Base-by-base conservation (phyloP, 2,113 vertebrate species). In the Neofelis nebulosa region DNA sequence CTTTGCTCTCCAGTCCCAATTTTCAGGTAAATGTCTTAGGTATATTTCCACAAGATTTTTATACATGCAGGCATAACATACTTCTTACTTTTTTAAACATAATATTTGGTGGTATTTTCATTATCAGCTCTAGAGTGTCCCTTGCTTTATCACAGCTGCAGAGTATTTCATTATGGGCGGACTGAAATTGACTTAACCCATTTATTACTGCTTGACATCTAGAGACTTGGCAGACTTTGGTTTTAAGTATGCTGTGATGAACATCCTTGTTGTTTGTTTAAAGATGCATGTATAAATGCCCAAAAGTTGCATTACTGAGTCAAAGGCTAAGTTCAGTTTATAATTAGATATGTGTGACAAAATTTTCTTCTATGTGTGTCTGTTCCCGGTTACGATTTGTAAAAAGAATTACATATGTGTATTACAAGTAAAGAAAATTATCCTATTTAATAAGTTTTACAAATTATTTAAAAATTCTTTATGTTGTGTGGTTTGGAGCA, bases 191-290 rank as follows among this genome's bases (percentile, higher is more conserved):
- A 61, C 68, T 92, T 57, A 94, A 76, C 16, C 63, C 21, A 52
- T 81, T 71, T 90, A 85, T 71, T 52, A 73, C 15, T 23, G 4
- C 31, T 90, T 87, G 48, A n/a, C 23, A 50, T 87, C 74, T 68
- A 73, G 61, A 85, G 80, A 84, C 80, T 95, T 92, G 90, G 5
- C 16, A 68, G 79, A 74, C 50, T 90, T 97, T 92, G 86, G 13
- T 95, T 95, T 41, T 23, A 29, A 71, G 12, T 78, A 27, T 84
- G 65, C 36, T 69, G 1, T 4, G 76, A 4, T 71, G 7, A 95
- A 29, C 21, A 61, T 65, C 5, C 5, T 93, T 52, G 5, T 36
- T 93, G 36, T 91, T 87, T 80, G 48, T 89, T 89, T 92, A 81
- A 25, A 61, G 23, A 80, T 63, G 11, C 18, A 38, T 48, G 21